Base-by-base conservation (phyloP, 2,888 invertebrate genomes). In the Branchipolynoe longqiensis region DNA sequence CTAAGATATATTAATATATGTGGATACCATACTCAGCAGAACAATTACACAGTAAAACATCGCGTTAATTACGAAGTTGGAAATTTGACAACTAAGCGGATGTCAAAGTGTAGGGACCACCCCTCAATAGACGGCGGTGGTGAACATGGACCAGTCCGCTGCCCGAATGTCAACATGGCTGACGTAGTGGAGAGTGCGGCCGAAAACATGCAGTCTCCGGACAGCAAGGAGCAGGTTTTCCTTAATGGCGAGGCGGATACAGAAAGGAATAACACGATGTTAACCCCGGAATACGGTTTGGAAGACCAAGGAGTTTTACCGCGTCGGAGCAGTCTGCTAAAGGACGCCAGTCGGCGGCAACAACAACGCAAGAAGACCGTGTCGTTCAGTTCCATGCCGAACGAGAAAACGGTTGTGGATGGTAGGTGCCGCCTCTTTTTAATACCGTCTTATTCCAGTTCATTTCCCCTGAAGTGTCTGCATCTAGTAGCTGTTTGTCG, bases 371-470 rank as follows among this genome's bases (percentile, higher is more conserved):
- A 94, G 91, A 94, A 94, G 90, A 94, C 94, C 22, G 94, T 94
- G 83, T 94, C 94, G 28, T 94, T 94, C 88, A 93, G 93, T 88
- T 92, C 92, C 69, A 92, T 93, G 92, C 93, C 93, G 3, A 91
- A 91, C 18, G 95, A 95, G 88, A 93, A 94, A 87, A 95, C 95
- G 89, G 94, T 95, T 84, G 94, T 95, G 64, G 95, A 94, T 91
- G 95, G 95, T 95, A 90, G 92, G 94, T 90, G 25, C 28, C 2
- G 18, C 54, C 0, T n/a, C n/a, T n/a, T n/a, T n/a, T n/a, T n/a
- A n/a, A n/a, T n/a, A n/a, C n/a, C n/a, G n/a, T n/a, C n/a, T n/a
- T n/a, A n/a, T n/a, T n/a, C n/a, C n/a, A n/a, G n/a, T n/a, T n/a
- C n/a, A n/a, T n/a, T n/a, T n/a, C n/a, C n/a, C n/a, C n/a, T n/a